These are phyloP conservation scores for Solenodon paradoxus DNA, from an alignment of 2,113 vertebrate species.

Conservation along the genomic window DNA sequence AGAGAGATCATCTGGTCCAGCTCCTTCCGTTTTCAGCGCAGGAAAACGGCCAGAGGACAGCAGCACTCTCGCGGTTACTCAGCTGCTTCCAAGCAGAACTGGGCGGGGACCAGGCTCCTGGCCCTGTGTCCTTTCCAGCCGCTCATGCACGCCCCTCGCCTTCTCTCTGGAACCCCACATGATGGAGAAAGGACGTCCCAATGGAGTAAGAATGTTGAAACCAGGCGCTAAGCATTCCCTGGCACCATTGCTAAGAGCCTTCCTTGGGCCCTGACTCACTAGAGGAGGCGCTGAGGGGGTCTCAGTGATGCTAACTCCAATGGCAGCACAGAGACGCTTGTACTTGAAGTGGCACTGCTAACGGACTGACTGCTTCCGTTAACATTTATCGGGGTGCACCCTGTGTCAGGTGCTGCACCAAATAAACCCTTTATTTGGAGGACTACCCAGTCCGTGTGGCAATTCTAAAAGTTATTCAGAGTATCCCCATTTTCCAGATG, in stretches of 20 bases:
- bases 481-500: not conserved
- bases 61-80: not conserved
- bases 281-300: not conserved
- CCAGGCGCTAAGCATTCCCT: not conserved
- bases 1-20: not conserved
- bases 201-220: not conserved
- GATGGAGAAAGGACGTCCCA: not conserved
- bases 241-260: not conserved
- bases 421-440: not conserved
- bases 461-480: not conserved
- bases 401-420: not conserved
- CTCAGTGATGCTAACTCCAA: accelerated
- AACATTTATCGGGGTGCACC: not conserved
- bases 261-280: accelerated
- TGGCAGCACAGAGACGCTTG: not conserved
- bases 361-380: not conserved
- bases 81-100: not conserved
- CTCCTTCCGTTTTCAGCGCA: not conserved
- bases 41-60: not conserved
- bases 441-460: accelerated
- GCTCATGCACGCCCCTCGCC: too few species aligned
- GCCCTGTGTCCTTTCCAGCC: not conserved
- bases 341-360: not conserved
- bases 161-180: too few species aligned
- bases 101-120: not conserved